Percentiles rank a stretch among this genome's conserved stretches.
Conservation (phyloP, 2,113 vertebrate species). For the Perca fluviatilis region DNA sequence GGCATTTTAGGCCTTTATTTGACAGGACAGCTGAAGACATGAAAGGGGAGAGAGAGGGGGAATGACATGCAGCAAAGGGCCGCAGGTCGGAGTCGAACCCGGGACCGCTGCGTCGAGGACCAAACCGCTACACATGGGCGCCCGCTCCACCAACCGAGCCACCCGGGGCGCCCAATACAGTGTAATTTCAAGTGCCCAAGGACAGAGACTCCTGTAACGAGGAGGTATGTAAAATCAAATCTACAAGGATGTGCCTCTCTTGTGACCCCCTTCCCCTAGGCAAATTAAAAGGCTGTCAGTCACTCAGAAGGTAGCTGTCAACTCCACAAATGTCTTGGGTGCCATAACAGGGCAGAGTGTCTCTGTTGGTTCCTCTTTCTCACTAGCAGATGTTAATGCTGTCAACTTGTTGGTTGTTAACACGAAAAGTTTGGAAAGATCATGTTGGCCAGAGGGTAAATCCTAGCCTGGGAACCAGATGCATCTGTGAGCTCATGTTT, state of each 20-base stretch:
- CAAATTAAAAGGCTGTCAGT: conserved; percentile 44
- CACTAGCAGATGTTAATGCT: conserved; percentile 5
- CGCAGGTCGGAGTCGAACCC: no score
- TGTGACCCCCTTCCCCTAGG: conserved; percentile 19
- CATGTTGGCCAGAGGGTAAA: conserved; percentile 8
- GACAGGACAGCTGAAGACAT: no score
- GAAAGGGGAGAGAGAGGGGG: no score
- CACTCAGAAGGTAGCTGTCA: conserved; percentile 36
- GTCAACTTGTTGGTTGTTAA: conserved; percentile 22
- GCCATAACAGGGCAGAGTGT: neutral
- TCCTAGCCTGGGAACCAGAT: neutral
- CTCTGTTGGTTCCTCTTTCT: neutral
- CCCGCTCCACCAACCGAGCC: no score
- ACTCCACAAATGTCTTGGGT: conserved; percentile 18
- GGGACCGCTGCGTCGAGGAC: no score
- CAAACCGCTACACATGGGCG: no score
- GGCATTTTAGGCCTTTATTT: no score
- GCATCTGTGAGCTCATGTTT: no score
- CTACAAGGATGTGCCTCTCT: conserved; percentile 19
- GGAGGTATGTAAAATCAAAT: conserved; percentile 14
- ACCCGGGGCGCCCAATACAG: neutral
- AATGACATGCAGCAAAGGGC: no score
- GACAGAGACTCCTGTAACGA: neutral
- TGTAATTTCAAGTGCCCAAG: conserved; percentile 19
- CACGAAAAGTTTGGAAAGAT: neutral